These are phyloP conservation scores for pig (Sus scrofa) DNA, from an alignment of 2,113 vertebrate genomes.

Conservation along the genomic window DNA sequence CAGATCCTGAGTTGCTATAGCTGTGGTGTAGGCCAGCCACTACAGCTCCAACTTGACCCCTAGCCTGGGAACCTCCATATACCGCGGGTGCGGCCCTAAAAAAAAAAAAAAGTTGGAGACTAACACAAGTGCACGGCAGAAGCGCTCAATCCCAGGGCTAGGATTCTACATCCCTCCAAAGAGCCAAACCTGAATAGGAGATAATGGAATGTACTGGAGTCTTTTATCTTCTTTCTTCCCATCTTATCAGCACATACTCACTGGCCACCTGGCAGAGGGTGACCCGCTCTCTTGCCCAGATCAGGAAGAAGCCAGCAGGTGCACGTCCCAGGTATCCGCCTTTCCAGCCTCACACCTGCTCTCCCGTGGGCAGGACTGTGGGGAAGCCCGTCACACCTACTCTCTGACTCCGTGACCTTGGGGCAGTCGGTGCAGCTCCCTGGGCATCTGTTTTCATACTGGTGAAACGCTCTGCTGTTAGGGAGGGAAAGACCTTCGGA, in stretches of 20 bases:
- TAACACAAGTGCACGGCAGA: not conserved
- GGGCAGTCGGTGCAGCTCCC: not conserved
- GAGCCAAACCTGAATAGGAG: not conserved
- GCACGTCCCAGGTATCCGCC: not conserved
- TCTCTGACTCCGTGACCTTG: not conserved
- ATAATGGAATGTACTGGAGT: rapidly evolving
- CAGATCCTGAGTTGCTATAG: too few species aligned
- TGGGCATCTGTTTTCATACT: not conserved
- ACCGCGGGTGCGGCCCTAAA: too few species aligned
- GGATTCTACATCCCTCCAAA: not conserved
- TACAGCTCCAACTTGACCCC: too few species aligned
- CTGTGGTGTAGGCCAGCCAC: too few species aligned
- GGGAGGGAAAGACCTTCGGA: not conserved
- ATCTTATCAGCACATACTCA: not conserved
- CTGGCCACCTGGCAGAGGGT: too few species aligned
- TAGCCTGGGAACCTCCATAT: too few species aligned
- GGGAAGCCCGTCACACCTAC: too few species aligned
- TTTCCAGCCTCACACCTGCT: not conserved
- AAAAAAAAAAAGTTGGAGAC: too few species aligned
- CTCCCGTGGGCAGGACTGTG: rapidly evolving
- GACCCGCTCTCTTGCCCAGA: not conserved
- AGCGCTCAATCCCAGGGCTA: not conserved
- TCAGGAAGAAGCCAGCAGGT: not conserved
- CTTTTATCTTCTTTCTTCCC: not conserved
- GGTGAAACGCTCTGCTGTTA: not conserved